Evolutionary conservation across 92 coral and sea anemone genomes (phyloP), one percentile per base, ranked within the genome.

Genomic region (Bergia sp.): DNA sequence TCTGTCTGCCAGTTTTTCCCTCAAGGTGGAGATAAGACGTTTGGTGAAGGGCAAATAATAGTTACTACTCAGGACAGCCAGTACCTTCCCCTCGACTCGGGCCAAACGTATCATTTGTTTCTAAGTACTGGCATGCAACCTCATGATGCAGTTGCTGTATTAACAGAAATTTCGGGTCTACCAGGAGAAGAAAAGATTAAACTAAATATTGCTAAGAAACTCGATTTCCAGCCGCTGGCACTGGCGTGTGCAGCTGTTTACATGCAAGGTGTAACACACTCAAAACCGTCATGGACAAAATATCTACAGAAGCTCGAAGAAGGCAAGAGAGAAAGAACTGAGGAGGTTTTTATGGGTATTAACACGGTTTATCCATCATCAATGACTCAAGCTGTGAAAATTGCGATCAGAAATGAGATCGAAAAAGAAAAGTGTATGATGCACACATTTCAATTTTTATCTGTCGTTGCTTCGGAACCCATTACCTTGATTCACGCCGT

Each of bases 291-390:
- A 53, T 53, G 85, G 85, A 23, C 37, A 80, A 53, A 79, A 12
- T 86, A 86, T 41, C 44, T 74, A 53, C 67, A 41, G 71, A 86
- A 77, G 67, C 84, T 86, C 11, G 40, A 88, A 77, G 37, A 79
- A 79, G 90, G 90, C 44, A 87, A 50, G 39, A 77, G 90, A 55
- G 66, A 88, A 41, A 37, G 73, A 5, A 88, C 91, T 0, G 86
- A 88, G 73, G 41, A 75, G 61, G 72, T 47, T 5, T 80, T 47
- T n/a, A 37, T 61, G 29, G 39, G 72, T 16, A 73, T 71, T 40
- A 37, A 44, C 55, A 15, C 18, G 20, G 75, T 39, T 36, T 71
- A 61, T 13, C 44, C 77, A 37, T 69, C 75, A 85, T 6, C 50
- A 44, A 67, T 45, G 80, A 82, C 86, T 11, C 37, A 44, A 37